phyloP scores from a whole-genome alignment of 2,888 invertebrate genomes.

The Drosophila cognata region DNA sequence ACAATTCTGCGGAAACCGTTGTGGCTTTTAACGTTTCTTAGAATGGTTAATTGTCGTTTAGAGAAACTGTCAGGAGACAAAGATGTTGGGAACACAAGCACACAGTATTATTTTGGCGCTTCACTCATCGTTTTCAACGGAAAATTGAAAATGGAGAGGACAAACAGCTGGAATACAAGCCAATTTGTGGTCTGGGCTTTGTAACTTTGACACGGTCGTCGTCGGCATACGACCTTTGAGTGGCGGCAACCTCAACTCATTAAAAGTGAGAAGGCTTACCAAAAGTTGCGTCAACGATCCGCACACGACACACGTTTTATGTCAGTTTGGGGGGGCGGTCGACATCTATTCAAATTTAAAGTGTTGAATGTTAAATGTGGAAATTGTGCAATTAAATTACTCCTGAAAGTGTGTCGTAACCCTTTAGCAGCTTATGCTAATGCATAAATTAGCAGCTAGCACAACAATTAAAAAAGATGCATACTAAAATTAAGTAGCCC shows the following conservation, averaged over 20 bases:
- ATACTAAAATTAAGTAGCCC: constrained; percentile 53
- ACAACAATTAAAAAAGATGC: constrained; percentile 65
- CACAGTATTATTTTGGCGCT: background rate
- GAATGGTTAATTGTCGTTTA: background rate
- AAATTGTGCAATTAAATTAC: constrained; percentile 56
- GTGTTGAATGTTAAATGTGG: constrained; percentile 38
- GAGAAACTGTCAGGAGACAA: background rate
- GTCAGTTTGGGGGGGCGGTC: constrained; percentile 22
- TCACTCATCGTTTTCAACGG: constrained; percentile 3
- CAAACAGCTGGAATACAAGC: constrained; percentile 42
- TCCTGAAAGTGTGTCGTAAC: constrained; percentile 35
- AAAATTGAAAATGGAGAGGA: constrained; percentile 4
- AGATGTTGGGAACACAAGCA: constrained; percentile 1
- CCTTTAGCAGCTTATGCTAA: constrained; percentile 42
- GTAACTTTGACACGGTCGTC: constrained; percentile 34
- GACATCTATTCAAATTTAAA: constrained; percentile 35
- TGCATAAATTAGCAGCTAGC: constrained; percentile 64
- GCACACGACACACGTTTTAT: constrained; percentile 36
- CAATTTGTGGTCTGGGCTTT: constrained; percentile 60
- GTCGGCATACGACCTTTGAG: constrained; percentile 36
- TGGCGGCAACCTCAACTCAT: constrained; percentile 61
- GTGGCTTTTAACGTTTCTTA: constrained; percentile 2
- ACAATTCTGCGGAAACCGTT: constrained; percentile 11
- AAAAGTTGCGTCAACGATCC: constrained; percentile 48
- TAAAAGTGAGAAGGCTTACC: constrained; percentile 57